A percentile compares a stretch with the other conserved stretches of the same genome.
Evolutionary conservation across 2,113 vertebrate genomes (phyloP).

Genomic region (Tetrao urogallus): DNA sequence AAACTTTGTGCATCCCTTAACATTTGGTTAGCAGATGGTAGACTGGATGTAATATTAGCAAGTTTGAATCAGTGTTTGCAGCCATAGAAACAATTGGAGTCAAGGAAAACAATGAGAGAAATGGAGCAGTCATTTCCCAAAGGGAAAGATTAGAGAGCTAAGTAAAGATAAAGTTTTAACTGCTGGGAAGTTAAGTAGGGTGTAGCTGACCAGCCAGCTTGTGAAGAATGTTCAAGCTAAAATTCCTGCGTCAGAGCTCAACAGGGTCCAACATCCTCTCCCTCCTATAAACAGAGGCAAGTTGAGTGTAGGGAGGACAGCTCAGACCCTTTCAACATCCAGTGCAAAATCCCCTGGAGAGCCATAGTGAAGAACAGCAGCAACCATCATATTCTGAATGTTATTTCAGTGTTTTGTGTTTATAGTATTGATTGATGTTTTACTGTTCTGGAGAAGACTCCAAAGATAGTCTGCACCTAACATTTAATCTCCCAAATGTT

Average conservation of each 20-base stretch:
- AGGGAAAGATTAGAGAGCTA: not conserved
- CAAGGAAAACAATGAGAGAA: not conserved
- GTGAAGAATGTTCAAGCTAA: not conserved
- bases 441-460: not conserved
- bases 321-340: not conserved
- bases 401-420: not conserved
- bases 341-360: not conserved
- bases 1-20: not conserved
- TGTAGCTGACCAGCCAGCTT: not conserved
- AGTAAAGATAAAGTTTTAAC: slow-evolving; percentile 20
- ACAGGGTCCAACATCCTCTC: not conserved
- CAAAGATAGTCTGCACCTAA: not conserved
- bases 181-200: not conserved
- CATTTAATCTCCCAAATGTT: not conserved
- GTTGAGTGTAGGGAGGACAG: not conserved
- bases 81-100: not conserved
- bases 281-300: not conserved
- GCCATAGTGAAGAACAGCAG: fast-evolving
- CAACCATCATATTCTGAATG: not conserved
- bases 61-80: slow-evolving; percentile 11
- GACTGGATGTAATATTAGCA: not conserved
- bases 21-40: not conserved
- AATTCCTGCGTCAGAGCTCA: not conserved
- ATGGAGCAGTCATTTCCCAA: not conserved
- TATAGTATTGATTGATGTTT: not conserved